These are phyloP conservation scores for Orientallactaga bullata DNA, from an alignment of 2,113 vertebrate species.

Conservation along the genomic window DNA sequence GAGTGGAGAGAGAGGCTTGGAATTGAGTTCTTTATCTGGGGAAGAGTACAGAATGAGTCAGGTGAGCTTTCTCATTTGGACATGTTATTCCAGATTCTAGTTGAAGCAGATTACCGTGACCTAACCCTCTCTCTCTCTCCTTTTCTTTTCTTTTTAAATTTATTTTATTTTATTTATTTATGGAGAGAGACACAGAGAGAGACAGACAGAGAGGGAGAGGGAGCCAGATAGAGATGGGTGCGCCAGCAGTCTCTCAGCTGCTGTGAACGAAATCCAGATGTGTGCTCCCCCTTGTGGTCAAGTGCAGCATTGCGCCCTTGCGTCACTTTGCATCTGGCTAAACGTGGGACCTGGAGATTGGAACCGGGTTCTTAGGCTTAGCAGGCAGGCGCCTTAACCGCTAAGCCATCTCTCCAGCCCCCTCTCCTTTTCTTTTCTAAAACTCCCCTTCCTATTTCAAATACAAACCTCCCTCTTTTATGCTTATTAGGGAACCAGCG, in stretches of 20 bases:
- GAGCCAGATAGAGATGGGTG: no score
- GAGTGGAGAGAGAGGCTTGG: neutral
- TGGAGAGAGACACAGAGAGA: no score
- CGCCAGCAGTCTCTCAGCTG: no score
- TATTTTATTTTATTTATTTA: no score
- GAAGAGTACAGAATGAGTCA: neutral
- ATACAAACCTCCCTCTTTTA: neutral
- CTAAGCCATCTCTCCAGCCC: no score
- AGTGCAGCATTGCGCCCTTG: no score
- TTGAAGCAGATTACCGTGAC: neutral
- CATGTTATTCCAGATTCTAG: neutral
- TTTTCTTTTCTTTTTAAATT: no score
- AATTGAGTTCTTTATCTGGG: neutral
- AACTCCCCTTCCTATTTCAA: neutral
- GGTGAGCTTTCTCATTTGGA: neutral
- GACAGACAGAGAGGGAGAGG: no score
- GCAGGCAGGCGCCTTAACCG: no score
- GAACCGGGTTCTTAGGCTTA: neutral
- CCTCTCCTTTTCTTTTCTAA: neutral
- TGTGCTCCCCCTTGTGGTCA: no score
- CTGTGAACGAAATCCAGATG: no score
- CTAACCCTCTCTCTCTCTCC: neutral
- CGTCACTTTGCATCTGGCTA: no score
- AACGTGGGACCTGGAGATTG: neutral
- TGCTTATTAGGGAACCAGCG: neutral